A percentile compares a stretch with the other conserved stretches of the same genome.
Evolutionary conservation across 2,888 invertebrate genomes (phyloP).

Genomic region (Drosophila colorata): DNA sequence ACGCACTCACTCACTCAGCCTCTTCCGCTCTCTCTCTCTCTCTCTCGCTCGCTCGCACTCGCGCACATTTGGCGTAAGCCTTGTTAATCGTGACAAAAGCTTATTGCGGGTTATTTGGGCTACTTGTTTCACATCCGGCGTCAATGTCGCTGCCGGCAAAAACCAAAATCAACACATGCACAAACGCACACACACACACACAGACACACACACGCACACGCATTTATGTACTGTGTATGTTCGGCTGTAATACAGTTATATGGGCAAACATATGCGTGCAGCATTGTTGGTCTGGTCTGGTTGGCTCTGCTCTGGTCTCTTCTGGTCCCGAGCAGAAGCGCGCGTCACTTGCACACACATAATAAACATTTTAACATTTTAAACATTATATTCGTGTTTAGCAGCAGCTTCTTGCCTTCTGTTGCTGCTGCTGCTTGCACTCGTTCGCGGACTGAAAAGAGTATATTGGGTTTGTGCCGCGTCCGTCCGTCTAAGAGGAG

Average conservation of each 20-base stretch:
- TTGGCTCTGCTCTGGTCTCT: constrained; percentile 18
- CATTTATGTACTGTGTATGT: constrained; percentile 4
- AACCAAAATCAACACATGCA: constrained; percentile 72
- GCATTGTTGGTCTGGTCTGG: constrained; percentile 11
- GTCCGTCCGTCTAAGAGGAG: no score
- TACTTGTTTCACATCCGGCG: constrained; percentile 79
- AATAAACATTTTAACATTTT: constrained; percentile 80
- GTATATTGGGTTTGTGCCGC: no score
- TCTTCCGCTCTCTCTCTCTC: constrained; percentile 12
- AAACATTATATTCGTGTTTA: constrained; percentile 81
- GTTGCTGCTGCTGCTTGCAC: background rate
- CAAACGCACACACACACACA: constrained; percentile 15
- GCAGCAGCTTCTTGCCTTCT: constrained; percentile 73
- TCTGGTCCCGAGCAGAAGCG: constrained; percentile 27
- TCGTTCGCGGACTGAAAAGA: no score
- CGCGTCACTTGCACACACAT: constrained; percentile 80
- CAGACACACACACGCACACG: background rate
- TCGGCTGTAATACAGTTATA: constrained; percentile 62
- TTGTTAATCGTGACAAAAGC: constrained; percentile 82
- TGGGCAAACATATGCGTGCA: constrained; percentile 44
- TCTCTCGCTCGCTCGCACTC: background rate
- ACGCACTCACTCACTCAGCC: constrained; percentile 30
- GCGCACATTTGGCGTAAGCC: constrained; percentile 74
- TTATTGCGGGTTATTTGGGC: constrained; percentile 80
- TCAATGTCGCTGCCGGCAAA: constrained; percentile 68